Percentiles rank a stretch among this genome's conserved stretches.
phyloP scores from a whole-genome alignment of 2,113 vertebrate species.

The Poeciliopsis turrubarensis region DNA sequence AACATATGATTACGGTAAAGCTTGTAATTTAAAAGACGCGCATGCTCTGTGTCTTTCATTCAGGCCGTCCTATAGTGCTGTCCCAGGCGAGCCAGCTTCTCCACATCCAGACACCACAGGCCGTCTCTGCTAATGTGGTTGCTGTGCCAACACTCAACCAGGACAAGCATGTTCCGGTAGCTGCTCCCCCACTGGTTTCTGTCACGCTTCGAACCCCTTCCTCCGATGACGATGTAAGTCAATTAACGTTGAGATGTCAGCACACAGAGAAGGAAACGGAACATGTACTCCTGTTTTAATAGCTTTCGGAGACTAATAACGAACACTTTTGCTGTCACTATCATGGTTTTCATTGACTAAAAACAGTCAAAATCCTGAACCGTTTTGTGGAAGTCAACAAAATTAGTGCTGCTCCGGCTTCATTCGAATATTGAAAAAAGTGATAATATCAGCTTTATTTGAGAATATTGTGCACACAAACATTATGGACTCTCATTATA shows the following conservation, averaged over 20 bases:
- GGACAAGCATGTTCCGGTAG: slow-evolving; percentile 71
- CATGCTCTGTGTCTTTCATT: slow-evolving; percentile 26
- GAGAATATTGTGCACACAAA: too few species aligned
- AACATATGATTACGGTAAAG: slow-evolving; percentile 35
- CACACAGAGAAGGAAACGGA: neutral
- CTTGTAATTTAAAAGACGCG: slow-evolving; percentile 32
- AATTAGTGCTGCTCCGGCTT: neutral
- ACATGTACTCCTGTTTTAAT: neutral
- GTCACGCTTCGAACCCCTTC: slow-evolving; percentile 59
- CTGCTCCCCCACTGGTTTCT: slow-evolving; percentile 55
- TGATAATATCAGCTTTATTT: too few species aligned
- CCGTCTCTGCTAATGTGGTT: slow-evolving; percentile 75
- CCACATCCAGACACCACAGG: slow-evolving; percentile 83
- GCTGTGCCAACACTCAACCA: slow-evolving; percentile 75
- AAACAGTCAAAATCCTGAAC: neutral
- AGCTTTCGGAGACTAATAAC: neutral
- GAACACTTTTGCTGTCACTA: too few species aligned
- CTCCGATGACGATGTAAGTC: slow-evolving; percentile 78
- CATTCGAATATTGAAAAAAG: too few species aligned
- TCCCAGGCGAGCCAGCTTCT: slow-evolving; percentile 83
- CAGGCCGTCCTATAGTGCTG: slow-evolving; percentile 85
- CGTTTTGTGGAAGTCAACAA: neutral
- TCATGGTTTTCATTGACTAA: neutral
- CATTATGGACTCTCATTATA: too few species aligned
- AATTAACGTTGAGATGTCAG: neutral